These are phyloP conservation scores for Eudyptes chrysolophus DNA, from an alignment of 2,113 vertebrate genomes.

Conservation along the genomic window DNA sequence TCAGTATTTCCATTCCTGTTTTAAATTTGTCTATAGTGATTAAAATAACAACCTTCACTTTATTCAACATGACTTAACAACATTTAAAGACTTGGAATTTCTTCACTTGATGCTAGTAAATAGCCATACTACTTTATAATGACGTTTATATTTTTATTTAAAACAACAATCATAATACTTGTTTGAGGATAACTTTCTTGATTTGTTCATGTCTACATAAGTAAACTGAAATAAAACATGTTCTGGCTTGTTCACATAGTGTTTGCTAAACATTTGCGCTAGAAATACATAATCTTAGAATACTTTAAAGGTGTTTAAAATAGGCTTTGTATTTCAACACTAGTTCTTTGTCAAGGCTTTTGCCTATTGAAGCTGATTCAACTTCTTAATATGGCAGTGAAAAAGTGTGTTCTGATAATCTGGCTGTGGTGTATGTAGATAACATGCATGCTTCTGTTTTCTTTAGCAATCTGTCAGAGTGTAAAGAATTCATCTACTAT, in stretches of 20 bases:
- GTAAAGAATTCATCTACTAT: slow-evolving; percentile 88
- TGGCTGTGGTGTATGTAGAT: neutral
- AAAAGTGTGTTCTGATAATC: neutral
- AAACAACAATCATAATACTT: neutral
- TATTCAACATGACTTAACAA: neutral
- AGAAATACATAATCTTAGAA: neutral
- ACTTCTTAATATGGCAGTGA: neutral
- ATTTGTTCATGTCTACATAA: neutral
- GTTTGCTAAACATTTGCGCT: neutral
- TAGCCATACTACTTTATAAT: neutral
- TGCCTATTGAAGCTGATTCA: neutral
- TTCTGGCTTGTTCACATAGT: neutral
- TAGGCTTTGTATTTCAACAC: neutral
- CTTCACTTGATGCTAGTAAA: neutral
- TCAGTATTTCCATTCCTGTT: neutral
- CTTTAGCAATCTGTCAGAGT: slow-evolving; percentile 89
- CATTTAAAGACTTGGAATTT: neutral
- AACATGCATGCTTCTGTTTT: neutral
- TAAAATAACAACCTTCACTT: neutral
- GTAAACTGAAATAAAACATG: neutral
- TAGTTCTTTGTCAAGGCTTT: neutral
- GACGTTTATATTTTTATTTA: neutral
- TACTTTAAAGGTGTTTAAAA: neutral
- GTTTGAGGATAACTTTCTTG: neutral
- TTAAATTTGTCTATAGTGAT: neutral